A percentile compares a stretch with the other conserved stretches of the same genome.
Conservation (phyloP, 1,140 invertebrate species). For the Drosophila fuyamai region DNA sequence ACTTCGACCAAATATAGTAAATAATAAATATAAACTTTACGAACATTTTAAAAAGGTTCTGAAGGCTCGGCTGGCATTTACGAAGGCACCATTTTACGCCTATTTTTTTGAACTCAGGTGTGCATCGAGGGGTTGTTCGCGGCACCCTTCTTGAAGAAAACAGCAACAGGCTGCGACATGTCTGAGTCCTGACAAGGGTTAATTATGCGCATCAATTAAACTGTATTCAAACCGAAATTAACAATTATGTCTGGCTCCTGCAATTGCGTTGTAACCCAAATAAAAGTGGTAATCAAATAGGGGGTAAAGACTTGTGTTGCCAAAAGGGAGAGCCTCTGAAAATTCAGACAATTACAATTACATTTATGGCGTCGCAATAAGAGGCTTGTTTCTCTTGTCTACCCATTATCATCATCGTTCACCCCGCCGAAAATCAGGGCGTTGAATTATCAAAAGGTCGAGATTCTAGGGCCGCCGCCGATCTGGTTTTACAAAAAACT, state of each 20-base stretch:
- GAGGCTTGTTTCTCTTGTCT: conserved; percentile 1
- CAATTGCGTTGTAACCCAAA: conserved; percentile 44
- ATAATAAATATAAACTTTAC: no score
- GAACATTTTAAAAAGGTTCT: no score
- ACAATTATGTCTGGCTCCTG: conserved; percentile 54
- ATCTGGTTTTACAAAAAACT: conserved; percentile 30
- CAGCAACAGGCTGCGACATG: conserved; percentile 23
- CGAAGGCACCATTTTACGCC: no score
- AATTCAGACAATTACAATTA: conserved; percentile 48
- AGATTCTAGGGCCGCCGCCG: conserved; percentile 19
- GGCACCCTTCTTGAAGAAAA: conserved; percentile 16
- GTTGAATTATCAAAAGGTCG: conserved; percentile 40
- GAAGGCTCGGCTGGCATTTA: no score
- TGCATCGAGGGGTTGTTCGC: neutral
- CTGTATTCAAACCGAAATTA: conserved; percentile 63
- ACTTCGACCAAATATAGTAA: no score
- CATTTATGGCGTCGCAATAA: conserved; percentile 40
- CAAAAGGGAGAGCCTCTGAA: conserved; percentile 9
- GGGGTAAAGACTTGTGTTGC: conserved; percentile 13
- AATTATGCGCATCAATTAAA: conserved; percentile 64
- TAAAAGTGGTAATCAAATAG: conserved; percentile 4
- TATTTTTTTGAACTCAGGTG: neutral
- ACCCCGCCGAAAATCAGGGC: conserved; percentile 1
- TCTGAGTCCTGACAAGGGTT: conserved; percentile 46
- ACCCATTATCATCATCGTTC: conserved; percentile 1